These are phyloP conservation scores for Gambusia holbrooki DNA, from an alignment of 2,113 vertebrate species.

Conservation along the genomic window DNA sequence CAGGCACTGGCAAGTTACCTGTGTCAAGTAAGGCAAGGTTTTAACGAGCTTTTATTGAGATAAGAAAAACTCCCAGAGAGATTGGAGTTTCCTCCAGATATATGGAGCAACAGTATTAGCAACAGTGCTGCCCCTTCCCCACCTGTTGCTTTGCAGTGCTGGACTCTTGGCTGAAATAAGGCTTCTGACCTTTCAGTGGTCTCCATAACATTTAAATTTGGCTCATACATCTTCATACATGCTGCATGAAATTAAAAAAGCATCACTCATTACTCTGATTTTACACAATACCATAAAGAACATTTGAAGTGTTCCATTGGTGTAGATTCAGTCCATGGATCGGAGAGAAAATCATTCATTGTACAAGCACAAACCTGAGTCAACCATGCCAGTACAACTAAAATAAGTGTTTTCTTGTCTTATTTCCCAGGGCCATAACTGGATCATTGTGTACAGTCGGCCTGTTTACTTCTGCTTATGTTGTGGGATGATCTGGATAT, in stretches of 20 bases:
- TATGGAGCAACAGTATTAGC: too few relatives aligned
- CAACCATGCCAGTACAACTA: background rate
- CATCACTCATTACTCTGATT: too few relatives aligned
- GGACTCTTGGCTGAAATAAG: too few relatives aligned
- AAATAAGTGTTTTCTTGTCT: conserved; percentile 29
- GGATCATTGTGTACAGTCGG: conserved; percentile 99
- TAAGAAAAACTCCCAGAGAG: background rate
- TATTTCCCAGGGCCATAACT: conserved; percentile 90
- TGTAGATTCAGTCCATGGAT: background rate
- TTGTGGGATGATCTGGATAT: conserved; percentile 96
- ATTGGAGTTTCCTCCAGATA: background rate
- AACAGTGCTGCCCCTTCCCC: too few relatives aligned
- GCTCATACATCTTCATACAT: too few relatives aligned
- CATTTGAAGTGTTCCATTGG: background rate
- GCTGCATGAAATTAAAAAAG: too few relatives aligned
- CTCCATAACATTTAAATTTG: too few relatives aligned
- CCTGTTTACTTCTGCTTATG: conserved; percentile 99
- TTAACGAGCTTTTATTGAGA: background rate
- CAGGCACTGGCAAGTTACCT: background rate
- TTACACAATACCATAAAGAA: too few relatives aligned
- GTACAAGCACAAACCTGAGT: background rate
- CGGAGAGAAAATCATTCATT: background rate
- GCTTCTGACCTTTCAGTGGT: too few relatives aligned
- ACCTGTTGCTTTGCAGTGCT: too few relatives aligned
- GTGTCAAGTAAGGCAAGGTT: background rate